Percentiles rank a stretch among this genome's conserved stretches.
Evolutionary conservation across 2,797 vertebrate species (phyloP).

Genomic region (Sebastes oblongus): DNA sequence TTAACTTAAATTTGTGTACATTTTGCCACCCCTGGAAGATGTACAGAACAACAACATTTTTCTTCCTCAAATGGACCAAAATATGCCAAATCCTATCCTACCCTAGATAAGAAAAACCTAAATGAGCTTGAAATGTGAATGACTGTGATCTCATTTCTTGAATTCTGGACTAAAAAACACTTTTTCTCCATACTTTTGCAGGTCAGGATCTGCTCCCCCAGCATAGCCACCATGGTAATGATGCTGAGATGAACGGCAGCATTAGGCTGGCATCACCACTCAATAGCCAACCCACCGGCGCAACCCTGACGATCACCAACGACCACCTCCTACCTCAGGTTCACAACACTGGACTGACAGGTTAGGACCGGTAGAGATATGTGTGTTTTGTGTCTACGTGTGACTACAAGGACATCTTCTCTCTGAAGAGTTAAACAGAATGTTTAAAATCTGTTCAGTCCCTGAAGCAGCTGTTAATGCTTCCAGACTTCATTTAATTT

Average conservation of each 20-base stretch:
- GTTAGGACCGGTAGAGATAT: constrained; percentile 60
- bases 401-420: neutral
- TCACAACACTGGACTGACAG: constrained; percentile 80
- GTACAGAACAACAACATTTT: neutral
- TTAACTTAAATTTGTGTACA: neutral
- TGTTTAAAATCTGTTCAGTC: neutral
- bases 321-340: constrained; percentile 90
- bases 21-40: neutral
- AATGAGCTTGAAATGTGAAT: neutral
- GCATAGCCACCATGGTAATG: constrained; percentile 73
- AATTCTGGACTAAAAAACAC: neutral
- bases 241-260: constrained; percentile 82
- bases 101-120: neutral
- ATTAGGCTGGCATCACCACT: constrained; percentile 83
- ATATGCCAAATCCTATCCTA: neutral
- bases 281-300: constrained; percentile 74
- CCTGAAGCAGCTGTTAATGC: neutral
- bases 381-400: neutral
- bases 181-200: constrained; percentile 42
- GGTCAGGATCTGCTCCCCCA: constrained; percentile 89
- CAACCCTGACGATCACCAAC: constrained; percentile 86
- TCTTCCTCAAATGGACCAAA: neutral
- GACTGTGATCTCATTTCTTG: neutral
- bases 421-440: neutral
- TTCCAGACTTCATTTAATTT: neutral